A percentile compares a stretch with the other conserved stretches of the same genome.
These are phyloP conservation scores for Rhadinocentrus ornatus DNA, from an alignment of 2,797 vertebrate genomes.

Conservation along the genomic window DNA sequence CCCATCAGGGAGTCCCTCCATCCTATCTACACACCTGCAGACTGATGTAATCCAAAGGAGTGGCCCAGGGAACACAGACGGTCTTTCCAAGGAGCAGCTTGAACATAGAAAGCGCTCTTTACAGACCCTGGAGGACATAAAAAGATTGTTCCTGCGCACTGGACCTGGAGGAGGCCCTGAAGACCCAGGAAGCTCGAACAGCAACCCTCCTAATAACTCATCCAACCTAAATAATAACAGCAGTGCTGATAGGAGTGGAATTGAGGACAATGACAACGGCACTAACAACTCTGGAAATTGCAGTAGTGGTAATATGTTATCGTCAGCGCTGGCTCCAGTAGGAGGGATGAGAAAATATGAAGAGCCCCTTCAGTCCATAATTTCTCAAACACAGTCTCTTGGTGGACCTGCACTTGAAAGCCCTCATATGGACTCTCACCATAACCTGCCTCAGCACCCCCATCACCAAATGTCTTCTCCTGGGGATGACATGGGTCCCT, in stretches of 20 bases:
- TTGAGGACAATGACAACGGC: slow-evolving; percentile 71
- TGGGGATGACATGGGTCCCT: slow-evolving; percentile 88
- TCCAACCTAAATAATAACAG: slow-evolving; percentile 72
- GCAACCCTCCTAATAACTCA: slow-evolving; percentile 68
- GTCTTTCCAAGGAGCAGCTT: slow-evolving; percentile 96
- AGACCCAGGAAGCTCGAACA: slow-evolving; percentile 69
- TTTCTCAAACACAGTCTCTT: slow-evolving; percentile 94
- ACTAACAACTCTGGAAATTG: slow-evolving; percentile 71
- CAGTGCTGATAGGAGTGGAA: slow-evolving; percentile 63
- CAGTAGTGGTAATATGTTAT: slow-evolving; percentile 63
- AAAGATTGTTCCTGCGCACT: slow-evolving; percentile 90
- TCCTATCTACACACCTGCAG: slow-evolving; percentile 81
- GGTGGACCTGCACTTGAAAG: slow-evolving; percentile 86
- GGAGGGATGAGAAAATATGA: slow-evolving; percentile 91
- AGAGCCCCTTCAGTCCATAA: slow-evolving; percentile 96
- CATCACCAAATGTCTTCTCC: slow-evolving; percentile 84
- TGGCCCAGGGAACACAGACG: slow-evolving; percentile 79
- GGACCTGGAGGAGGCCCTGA: slow-evolving; percentile 75
- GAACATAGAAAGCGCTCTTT: slow-evolving; percentile 96
- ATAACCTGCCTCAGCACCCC: slow-evolving; percentile 69
- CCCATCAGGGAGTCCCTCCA: slow-evolving; percentile 73
- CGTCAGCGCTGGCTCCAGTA: slow-evolving; percentile 64
- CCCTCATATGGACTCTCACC: slow-evolving; percentile 77
- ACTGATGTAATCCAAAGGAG: slow-evolving; percentile 69
- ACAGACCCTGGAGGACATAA: slow-evolving; percentile 95